These are phyloP conservation scores for Microplitis mediator DNA, from an alignment of 1,140 invertebrate genomes.

Conservation along the genomic window DNA sequence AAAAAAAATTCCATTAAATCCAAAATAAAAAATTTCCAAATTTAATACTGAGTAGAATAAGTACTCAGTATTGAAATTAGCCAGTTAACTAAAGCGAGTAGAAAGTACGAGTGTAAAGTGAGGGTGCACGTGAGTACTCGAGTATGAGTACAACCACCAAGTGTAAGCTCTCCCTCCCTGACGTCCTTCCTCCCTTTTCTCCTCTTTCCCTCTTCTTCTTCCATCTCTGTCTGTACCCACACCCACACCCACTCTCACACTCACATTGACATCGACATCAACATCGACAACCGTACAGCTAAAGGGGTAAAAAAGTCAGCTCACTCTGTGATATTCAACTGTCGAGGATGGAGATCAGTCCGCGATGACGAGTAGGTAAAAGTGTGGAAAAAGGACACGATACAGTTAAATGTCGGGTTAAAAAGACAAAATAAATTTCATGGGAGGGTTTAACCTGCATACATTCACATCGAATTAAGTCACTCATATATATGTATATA, in stretches of 20 bases:
- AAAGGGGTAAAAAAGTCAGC: constrained; percentile 19
- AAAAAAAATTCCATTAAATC: background rate
- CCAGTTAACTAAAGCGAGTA: constrained; percentile 32
- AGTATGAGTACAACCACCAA: no score
- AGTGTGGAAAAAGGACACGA: constrained; percentile 15
- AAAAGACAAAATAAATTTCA: constrained; percentile 16
- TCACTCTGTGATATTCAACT: no score
- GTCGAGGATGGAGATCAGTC: background rate
- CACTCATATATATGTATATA: constrained; percentile 24
- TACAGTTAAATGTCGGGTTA: constrained; percentile 14
- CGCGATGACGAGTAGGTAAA: constrained; percentile 25
- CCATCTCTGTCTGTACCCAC: no score
- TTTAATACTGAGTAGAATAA: no score
- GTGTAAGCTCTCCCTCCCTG: no score
- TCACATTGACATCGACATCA: no score
- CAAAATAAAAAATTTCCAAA: no score
- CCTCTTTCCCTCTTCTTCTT: no score
- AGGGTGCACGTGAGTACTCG: constrained; percentile 4
- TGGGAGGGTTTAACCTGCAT: constrained; percentile 23
- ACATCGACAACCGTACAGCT: background rate
- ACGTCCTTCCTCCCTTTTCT: no score
- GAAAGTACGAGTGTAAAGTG: background rate
- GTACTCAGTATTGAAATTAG: constrained; percentile 48
- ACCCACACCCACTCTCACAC: no score
- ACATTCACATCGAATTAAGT: constrained; percentile 40